Conservation (phyloP, 2,888 invertebrate genomes). For the Xylophagus ater region DNA sequence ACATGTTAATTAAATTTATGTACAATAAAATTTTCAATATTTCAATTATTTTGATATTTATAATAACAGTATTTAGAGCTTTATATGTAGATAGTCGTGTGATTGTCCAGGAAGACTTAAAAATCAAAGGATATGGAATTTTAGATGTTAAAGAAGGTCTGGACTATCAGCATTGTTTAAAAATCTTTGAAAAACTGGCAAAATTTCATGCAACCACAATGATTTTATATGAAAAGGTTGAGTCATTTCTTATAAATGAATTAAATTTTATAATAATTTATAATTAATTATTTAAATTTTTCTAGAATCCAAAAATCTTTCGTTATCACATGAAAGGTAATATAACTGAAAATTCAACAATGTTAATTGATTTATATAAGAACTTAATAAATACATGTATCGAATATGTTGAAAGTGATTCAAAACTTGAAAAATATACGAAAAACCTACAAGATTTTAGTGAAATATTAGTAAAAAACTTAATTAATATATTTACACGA, state of each 20-base stretch:
- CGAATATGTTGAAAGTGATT: conserved; percentile 22
- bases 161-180: conserved; percentile 39
- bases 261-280: background rate
- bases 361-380: conserved; percentile 25
- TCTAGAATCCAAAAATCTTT: conserved; percentile 25
- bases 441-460: conserved; percentile 22
- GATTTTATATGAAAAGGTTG: conserved; percentile 41
- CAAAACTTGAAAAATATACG: conserved; percentile 22
- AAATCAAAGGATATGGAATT: conserved; percentile 41
- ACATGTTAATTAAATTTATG: too few species aligned
- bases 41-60: too few species aligned
- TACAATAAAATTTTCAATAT: too few species aligned
- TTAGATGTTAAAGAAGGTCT: conserved; percentile 41
- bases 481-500: conserved; percentile 25
- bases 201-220: conserved; percentile 44
- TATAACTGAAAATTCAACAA: conserved; percentile 23
- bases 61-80: too few species aligned
- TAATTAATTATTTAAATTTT: background rate
- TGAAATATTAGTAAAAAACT: conserved; percentile 23
- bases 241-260: background rate
- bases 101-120: conserved; percentile 42
- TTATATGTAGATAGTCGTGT: conserved; percentile 5
- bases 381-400: conserved; percentile 22
- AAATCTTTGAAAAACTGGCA: conserved; percentile 42
- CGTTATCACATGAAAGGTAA: conserved; percentile 24